Evolutionary conservation across 2,888 invertebrate genomes (phyloP).

Genomic region (Sesia bembeciformis): DNA sequence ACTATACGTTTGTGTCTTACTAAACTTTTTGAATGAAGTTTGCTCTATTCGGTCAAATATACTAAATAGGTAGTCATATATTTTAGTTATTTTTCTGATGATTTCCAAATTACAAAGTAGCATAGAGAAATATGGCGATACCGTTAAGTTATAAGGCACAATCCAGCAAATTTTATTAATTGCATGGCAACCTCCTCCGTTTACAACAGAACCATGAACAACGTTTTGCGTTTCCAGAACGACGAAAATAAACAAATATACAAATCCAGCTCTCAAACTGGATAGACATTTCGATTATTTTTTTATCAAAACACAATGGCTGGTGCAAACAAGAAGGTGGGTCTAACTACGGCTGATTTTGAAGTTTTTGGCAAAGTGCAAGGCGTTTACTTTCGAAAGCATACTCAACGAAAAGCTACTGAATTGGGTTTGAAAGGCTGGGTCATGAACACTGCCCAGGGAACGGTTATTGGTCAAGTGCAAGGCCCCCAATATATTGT

Average conservation of each 20-base stretch:
- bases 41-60: no score
- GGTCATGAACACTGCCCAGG: constrained; percentile 82
- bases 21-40: no score
- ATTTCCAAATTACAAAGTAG: no score
- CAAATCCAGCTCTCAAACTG: constrained; percentile 1
- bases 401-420: constrained; percentile 77
- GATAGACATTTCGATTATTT: background rate
- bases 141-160: no score
- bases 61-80: no score
- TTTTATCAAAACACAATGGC: constrained; percentile 15
- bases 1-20: no score
- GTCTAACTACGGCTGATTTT: constrained; percentile 54
- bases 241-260: constrained; percentile 23
- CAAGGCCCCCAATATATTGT: constrained; percentile 75
- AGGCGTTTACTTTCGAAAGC: constrained; percentile 74
- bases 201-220: constrained; percentile 8
- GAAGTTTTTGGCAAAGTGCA: constrained; percentile 78
- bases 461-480: constrained; percentile 79
- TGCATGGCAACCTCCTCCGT: constrained; percentile 19
- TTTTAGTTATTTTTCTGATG: no score
- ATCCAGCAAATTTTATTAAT: no score
- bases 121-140: no score
- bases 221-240: constrained; percentile 24
- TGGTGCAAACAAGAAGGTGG: constrained; percentile 21
- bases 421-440: constrained; percentile 80